Percentiles rank a stretch among this genome's conserved stretches.
phyloP scores from a whole-genome alignment of 1,140 invertebrate species.

The Acarapis woodi region DNA sequence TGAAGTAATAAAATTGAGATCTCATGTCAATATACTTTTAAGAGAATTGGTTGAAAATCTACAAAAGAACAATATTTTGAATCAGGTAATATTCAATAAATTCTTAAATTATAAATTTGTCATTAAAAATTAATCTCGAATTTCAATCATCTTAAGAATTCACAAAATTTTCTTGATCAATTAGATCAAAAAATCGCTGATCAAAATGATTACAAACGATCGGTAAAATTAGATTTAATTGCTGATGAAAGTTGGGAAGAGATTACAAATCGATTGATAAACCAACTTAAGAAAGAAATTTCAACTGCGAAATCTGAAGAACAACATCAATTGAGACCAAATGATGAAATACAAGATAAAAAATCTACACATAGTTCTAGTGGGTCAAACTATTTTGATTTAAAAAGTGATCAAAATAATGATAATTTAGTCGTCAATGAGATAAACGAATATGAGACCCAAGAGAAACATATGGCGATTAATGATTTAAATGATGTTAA shows the following conservation, averaged over 20 bases:
- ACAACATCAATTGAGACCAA: too few species aligned
- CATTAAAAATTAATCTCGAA: too few species aligned
- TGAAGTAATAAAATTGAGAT: constrained; percentile 7
- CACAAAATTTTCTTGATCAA: too few species aligned
- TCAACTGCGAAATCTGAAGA: neutral
- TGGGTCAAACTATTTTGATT: neutral
- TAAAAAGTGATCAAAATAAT: neutral
- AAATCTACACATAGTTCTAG: too few species aligned
- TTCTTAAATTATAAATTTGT: too few species aligned
- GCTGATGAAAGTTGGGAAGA: constrained; percentile 4
- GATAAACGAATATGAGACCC: neutral
- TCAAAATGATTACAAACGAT: too few species aligned
- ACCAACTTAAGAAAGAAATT: neutral
- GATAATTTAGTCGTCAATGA: neutral
- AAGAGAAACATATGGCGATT: neutral
- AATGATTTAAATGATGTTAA: neutral
- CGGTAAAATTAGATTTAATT: neutral
- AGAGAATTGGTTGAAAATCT: too few species aligned
- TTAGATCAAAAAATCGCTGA: too few species aligned
- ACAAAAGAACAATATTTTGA: too few species aligned
- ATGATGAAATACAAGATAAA: too few species aligned
- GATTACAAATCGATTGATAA: constrained; percentile 4
- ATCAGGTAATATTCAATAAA: too few species aligned
- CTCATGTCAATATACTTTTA: neutral
- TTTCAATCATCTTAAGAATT: too few species aligned